Evolutionary conservation across 2,113 vertebrate species (phyloP).

Genomic region (Amblyopsis rosae): DNA sequence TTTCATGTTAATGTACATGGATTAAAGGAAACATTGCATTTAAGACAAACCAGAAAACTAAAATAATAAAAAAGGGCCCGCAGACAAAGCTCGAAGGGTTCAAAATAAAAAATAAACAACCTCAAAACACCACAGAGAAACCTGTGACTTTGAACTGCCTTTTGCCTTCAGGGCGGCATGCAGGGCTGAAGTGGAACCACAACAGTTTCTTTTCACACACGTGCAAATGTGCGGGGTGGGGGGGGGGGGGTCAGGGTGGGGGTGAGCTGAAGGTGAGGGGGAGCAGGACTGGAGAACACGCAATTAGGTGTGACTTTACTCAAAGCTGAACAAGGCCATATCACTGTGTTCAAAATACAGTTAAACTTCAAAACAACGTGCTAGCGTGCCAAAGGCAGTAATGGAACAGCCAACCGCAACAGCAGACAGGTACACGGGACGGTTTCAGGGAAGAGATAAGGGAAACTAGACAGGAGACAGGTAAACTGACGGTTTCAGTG

Average conservation of each 20-base stretch:
- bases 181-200: constrained; percentile 48
- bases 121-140: constrained; percentile 46
- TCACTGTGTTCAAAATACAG: constrained; percentile 4
- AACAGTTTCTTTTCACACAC: constrained; percentile 69
- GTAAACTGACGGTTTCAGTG: too few relatives aligned
- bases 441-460: background rate
- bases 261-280: constrained; percentile 6
- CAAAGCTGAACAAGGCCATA: constrained; percentile 2
- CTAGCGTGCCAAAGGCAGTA: too few relatives aligned
- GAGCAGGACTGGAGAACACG: too few relatives aligned
- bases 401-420: background rate
- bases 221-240: constrained; percentile 73
- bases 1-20: background rate
- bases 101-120: constrained; percentile 6
- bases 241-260: constrained; percentile 48
- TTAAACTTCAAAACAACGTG: constrained; percentile 5
- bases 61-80: constrained; percentile 26
- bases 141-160: constrained; percentile 73
- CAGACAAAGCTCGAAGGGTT: constrained; percentile 25
- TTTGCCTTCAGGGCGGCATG: constrained; percentile 66
- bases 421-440: background rate
- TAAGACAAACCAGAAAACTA: background rate
- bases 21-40: constrained; percentile 8
- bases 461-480: background rate
- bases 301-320: constrained; percentile 20